Evolutionary conservation across 2,888 invertebrate species (phyloP).

Genomic region (Achlya flavicornis): DNA sequence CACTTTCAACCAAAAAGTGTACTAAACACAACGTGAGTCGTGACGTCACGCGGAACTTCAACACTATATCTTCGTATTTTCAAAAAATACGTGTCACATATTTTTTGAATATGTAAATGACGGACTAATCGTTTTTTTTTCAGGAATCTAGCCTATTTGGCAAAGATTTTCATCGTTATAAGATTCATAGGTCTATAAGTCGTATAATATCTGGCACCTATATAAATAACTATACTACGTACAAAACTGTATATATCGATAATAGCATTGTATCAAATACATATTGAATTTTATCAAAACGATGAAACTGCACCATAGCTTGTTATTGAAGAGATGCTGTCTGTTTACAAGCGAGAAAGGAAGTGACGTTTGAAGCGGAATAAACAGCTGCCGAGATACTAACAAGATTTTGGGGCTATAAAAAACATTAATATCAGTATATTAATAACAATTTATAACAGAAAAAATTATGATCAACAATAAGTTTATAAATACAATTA

Average conservation of each 20-base stretch:
- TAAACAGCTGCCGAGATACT: background rate
- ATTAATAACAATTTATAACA: background rate
- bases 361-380: constrained; percentile 10
- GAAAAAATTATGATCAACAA: background rate
- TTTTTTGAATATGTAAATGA: no score
- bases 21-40: no score
- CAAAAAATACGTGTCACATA: no score
- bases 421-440: background rate
- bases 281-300: constrained; percentile 37
- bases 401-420: background rate
- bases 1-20: no score
- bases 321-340: constrained; percentile 31
- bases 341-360: constrained; percentile 16
- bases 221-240: constrained; percentile 7
- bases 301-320: constrained; percentile 31
- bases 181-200: no score
- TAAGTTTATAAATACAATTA: background rate
- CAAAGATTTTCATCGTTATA: no score
- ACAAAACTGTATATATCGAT: constrained; percentile 44
- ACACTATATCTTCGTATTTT: no score
- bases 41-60: no score
- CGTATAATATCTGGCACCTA: no score
- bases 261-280: constrained; percentile 41
- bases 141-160: no score
- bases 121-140: no score